Evolutionary conservation across 2,888 invertebrate species (phyloP).

Genomic region (Xestia c-nigrum): DNA sequence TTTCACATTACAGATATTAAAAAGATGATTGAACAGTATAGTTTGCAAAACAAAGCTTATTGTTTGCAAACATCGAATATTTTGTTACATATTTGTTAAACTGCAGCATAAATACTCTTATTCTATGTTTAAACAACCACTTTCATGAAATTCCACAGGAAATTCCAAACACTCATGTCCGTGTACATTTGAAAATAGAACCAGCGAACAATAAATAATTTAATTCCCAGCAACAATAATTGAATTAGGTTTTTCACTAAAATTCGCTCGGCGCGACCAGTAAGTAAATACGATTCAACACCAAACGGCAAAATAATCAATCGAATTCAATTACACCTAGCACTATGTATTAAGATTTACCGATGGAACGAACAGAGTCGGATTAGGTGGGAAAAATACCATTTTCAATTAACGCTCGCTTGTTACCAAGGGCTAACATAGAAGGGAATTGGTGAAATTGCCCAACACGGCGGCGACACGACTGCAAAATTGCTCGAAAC

Average conservation of each 20-base stretch:
- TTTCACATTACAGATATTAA: slow-evolving; percentile 10
- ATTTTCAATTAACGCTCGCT: slow-evolving; percentile 87
- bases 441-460: slow-evolving; percentile 76
- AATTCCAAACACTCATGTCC: slow-evolving; percentile 1
- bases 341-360: slow-evolving; percentile 60
- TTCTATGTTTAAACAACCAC: slow-evolving; percentile 7
- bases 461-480: slow-evolving; percentile 77
- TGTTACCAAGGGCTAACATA: slow-evolving; percentile 79
- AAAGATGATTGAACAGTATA: slow-evolving; percentile 25
- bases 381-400: slow-evolving; percentile 84
- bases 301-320: slow-evolving; percentile 42
- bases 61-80: slow-evolving; percentile 5
- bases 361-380: slow-evolving; percentile 71
- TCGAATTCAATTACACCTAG: slow-evolving; percentile 52
- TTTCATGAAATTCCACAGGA: slow-evolving; percentile 2
- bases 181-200: slow-evolving; percentile 11
- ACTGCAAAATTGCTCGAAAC: slow-evolving; percentile 79
- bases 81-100: background rate
- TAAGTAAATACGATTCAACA: slow-evolving; percentile 17
- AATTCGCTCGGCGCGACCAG: slow-evolving; percentile 3
- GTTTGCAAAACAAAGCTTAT: slow-evolving; percentile 16
- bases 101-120: background rate
- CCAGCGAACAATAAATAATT: slow-evolving; percentile 10
- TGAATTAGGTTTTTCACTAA: slow-evolving; percentile 17
- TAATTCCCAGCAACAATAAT: slow-evolving; percentile 20